Conservation (phyloP, 2,888 invertebrate species). For the Stegana nigrithorax region DNA sequence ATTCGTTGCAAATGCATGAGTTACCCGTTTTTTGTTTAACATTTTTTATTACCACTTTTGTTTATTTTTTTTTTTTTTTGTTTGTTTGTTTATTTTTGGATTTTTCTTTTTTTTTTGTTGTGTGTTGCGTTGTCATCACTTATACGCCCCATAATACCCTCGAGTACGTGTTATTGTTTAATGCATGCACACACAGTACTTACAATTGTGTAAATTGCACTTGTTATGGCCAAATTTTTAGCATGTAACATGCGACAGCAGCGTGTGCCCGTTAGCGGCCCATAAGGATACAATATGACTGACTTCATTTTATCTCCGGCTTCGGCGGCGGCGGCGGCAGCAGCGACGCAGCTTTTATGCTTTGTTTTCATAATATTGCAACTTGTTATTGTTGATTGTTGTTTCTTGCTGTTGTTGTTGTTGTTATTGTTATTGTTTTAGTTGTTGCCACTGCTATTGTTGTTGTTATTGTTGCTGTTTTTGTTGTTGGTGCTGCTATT, state of each 20-base stretch:
- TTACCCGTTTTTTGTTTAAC: no score
- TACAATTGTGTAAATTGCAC: constrained; percentile 80
- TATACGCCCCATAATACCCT: no score
- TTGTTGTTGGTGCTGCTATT: constrained; percentile 4
- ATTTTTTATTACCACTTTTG: no score
- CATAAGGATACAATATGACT: constrained; percentile 71
- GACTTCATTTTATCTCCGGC: constrained; percentile 70
- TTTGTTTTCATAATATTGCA: constrained; percentile 62
- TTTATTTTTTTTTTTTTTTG: not conserved
- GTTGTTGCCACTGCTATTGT: constrained; percentile 1
- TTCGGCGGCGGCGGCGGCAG: constrained; percentile 43
- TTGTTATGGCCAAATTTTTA: constrained; percentile 79
- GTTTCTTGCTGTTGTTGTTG: constrained; percentile 11
- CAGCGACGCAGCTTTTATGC: constrained; percentile 45
- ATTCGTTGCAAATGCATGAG: no score
- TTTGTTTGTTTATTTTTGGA: not conserved
- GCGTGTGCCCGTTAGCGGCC: constrained; percentile 68
- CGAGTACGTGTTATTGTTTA: no score
- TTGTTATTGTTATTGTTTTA: constrained; percentile 17
- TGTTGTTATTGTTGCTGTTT: constrained; percentile 16
- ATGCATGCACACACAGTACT: no score
- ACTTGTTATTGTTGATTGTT: constrained; percentile 23
- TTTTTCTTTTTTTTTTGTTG: not conserved
- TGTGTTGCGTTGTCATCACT: no score
- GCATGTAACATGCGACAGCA: constrained; percentile 78